Base-by-base conservation (phyloP, 2,888 invertebrate species). In the Neoitamus cyanurus region DNA sequence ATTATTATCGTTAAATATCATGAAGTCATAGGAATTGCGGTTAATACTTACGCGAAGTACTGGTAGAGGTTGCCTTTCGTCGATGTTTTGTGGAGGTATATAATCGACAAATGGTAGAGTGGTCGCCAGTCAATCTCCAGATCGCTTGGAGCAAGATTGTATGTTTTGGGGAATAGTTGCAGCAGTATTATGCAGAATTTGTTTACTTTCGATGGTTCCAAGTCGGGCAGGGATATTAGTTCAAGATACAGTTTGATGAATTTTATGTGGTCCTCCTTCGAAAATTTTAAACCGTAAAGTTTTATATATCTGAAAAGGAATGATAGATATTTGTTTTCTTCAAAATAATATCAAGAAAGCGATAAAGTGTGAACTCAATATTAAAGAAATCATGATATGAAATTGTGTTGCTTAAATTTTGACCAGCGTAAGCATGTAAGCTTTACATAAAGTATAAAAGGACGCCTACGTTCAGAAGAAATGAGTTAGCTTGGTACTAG, bases 241-340 rank as follows among this genome's bases (percentile, higher is more conserved):
- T 97, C 95, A 90, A 95, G 96, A 85, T 95, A 93, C 84, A 98
- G 90, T 88, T 96, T 95, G 72, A 98, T 94, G 75, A 98, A 93
- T 20, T 93, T 92, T 78, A 98, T 93, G 90, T 98, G 98, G 90
- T 98, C 98, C 87, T 96, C 95, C 90, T 98, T 98, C 1, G 95
- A 95, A 91, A 98, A 97, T 90, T 96, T 97, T 86, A 95, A 90
- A 5, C 97, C 97, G 92, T 97, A 97, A 85, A 97, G 92, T 88
- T 94, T 94, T 83, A 98, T 94, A 89, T 97, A 98, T 88, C 97
- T 98, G 91, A 77, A 93, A 92, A 25, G 11, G 28, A 77, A 28
- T n/a, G 1, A 46, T 5, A 46, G 28, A 78, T n/a, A n/a, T n/a
- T n/a, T n/a, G n/a, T n/a, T n/a, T n/a, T n/a, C n/a, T n/a, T n/a